Percentiles rank a stretch among this genome's conserved stretches.
These are phyloP conservation scores for Oryzias javanicus DNA, from an alignment of 2,113 vertebrate genomes.

Conservation along the genomic window DNA sequence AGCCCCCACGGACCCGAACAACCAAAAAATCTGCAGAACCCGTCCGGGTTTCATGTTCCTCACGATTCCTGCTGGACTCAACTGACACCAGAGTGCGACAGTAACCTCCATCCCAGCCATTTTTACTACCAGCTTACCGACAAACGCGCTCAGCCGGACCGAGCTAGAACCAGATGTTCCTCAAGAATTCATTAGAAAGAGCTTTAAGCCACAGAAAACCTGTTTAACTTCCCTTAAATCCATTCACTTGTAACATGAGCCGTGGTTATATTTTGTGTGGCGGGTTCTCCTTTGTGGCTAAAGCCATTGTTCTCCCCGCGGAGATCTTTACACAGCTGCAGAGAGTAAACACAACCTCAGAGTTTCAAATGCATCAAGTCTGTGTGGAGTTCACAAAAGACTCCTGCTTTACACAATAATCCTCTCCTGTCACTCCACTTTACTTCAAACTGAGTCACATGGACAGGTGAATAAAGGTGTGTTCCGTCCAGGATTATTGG, in stretches of 20 bases:
- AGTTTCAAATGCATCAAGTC: not conserved
- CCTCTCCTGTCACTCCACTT: not conserved
- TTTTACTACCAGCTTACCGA: slow-evolving; percentile 1
- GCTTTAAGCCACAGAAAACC: not conserved
- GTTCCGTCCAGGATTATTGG: not conserved
- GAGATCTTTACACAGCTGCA: slow-evolving; percentile 26
- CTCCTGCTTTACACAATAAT: slow-evolving; percentile 3
- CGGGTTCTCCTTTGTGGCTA: slow-evolving; percentile 8
- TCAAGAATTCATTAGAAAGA: not conserved
- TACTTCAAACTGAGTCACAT: not conserved
- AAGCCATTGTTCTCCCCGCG: slow-evolving; percentile 11
- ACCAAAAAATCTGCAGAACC: no score
- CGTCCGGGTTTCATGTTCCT: no score
- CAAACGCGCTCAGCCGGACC: not conserved
- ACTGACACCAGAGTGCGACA: slow-evolving; percentile 20
- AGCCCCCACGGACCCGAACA: no score
- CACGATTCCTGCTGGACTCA: slow-evolving; percentile 16
- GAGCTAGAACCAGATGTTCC: not conserved
- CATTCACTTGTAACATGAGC: slow-evolving; percentile 1
- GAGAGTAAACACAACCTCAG: slow-evolving; percentile 9
- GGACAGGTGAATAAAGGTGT: not conserved
- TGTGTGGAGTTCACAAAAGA: slow-evolving; percentile 5
- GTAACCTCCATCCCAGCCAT: slow-evolving; percentile 5
- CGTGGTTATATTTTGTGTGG: slow-evolving; percentile 1
- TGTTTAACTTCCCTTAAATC: not conserved